Evolutionary conservation across 2,888 invertebrate genomes (phyloP), one percentile per base, ranked within the genome.

Genomic region (Psylliodes chrysocephalus): DNA sequence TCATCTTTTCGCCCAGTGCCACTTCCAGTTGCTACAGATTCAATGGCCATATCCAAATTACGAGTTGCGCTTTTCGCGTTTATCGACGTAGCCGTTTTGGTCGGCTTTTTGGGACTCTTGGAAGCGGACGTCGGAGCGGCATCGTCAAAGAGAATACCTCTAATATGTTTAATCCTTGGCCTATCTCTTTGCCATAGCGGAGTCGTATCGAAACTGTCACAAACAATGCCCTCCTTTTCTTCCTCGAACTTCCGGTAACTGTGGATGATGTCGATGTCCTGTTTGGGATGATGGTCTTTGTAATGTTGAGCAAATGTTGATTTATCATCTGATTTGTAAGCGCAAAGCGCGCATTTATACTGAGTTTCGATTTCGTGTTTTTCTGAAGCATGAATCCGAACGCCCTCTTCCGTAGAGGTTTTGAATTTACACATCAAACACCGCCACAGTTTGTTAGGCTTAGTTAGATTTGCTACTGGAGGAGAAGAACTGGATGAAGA

Each of bases 281-380:
- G 84, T 0, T 70, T 82, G 0, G 86, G 78, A 75, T 92, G 92
- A 2, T 87, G 85, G 8, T 84, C 84, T 1, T 81, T 78, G 66
- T 89, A 86, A 75, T 92, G 92, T 38, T 85, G 85, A 15, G 84
- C 83, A 40, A 91, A 86, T 22, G 85, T 85, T 5, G 85, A 84
- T 19, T 85, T 81, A 1, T 85, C 85, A 0, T 87, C 81, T 0
- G 82, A 82, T 22, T 85, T 85, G 69, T 87, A 91, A 0, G 84
- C 77, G 71, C 94, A 94, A 65, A 89, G 83, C 0, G 85, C 85
- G 74, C 94, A 94, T 72, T 89, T 90, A 78, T 85, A 93, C 69
- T 91, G 91, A 73, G 86, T 85, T 63, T 87, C 88, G 1, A 90
- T 85, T 25, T 86, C 84, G 75, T 94, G 94, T 5, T 79, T 75